Conservation (phyloP, 2,888 invertebrate genomes). For the Lasioglossum calceatum region DNA sequence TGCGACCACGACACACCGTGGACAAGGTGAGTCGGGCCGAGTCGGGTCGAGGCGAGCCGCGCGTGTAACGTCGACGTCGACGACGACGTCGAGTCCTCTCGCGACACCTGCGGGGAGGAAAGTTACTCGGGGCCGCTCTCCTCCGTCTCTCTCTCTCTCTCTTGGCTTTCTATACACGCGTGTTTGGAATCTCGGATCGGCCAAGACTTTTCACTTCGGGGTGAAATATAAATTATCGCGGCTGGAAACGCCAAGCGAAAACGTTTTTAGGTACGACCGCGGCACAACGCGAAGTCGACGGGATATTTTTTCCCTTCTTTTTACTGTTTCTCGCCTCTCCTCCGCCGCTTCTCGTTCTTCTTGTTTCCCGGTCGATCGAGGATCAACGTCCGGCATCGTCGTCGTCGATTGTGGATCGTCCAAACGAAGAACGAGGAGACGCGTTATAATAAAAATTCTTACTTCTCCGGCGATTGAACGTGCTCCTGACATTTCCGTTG, state of each 20-base stretch:
- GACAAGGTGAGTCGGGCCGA: neutral
- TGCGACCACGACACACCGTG: conserved; percentile 45
- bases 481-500: neutral
- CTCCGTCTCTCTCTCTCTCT: neutral
- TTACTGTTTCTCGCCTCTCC: neutral
- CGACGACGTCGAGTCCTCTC: conserved; percentile 25
- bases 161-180: neutral
- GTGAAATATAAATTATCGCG: conserved; percentile 1
- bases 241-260: neutral
- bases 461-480: neutral
- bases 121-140: conserved; percentile 13
- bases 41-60: neutral
- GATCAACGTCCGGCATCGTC: conserved; percentile 9
- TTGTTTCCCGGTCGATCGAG: neutral
- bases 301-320: neutral
- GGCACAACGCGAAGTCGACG: neutral
- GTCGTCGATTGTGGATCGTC: neutral
- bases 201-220: conserved; percentile 10
- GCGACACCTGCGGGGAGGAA: conserved; percentile 36
- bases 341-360: neutral
- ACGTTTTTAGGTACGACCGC: conserved; percentile 25
- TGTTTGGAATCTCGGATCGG: neutral
- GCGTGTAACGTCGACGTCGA: neutral
- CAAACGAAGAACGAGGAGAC: neutral
- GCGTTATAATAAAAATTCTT: conserved; percentile 16